Evolutionary conservation across 2,113 vertebrate genomes (phyloP), one percentile per base, ranked within the genome.

Genomic region (Onychostoma macrolepis): DNA sequence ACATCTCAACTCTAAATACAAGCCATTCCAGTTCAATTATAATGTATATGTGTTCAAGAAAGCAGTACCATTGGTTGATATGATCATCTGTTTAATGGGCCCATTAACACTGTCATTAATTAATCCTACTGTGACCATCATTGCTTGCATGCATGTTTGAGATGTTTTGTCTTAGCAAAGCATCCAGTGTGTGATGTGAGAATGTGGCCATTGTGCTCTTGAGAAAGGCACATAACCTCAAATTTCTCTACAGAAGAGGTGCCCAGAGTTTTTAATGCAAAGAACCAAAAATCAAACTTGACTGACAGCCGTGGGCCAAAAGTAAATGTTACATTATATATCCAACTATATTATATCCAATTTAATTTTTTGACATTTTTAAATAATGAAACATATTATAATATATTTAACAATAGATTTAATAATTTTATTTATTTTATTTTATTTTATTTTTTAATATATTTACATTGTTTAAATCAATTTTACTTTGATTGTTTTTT

Each of bases 81-180:
- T 65, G 79, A 65, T 81, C 38, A 71, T 83, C 30, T 30, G 38
- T 50, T 83, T 33, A 83, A 36, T 83, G 41, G 45, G 43, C 61
- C 63, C 81, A 71, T 71, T 71, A 83, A 83, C 61, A 67, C 65
- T 4, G 63, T 50, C 65, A 53, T 71, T 81, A 81, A 43, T 63
- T 41, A 80, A 81, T 81, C 58, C 24, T 28, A 45, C 26, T 65
- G 58, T 67, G 38, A 2, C 58, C 21, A 80, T 63, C 36, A 30
- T 11, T 63, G 28, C n/a, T 45, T 28, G 58, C n/a, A 6, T 28
- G 33, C 13, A 33, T 38, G 56, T 26, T 80, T 81, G 80, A n/a
- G n/a, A 41, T 63, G 48, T 79, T 56, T 56, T 53, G 15, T 53
- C 50, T 17, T 2, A 26, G 11, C 78, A 61, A 80, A 43, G 58